phyloP scores from a whole-genome alignment of 2,113 vertebrate species.

The Ophiodon elongatus region DNA sequence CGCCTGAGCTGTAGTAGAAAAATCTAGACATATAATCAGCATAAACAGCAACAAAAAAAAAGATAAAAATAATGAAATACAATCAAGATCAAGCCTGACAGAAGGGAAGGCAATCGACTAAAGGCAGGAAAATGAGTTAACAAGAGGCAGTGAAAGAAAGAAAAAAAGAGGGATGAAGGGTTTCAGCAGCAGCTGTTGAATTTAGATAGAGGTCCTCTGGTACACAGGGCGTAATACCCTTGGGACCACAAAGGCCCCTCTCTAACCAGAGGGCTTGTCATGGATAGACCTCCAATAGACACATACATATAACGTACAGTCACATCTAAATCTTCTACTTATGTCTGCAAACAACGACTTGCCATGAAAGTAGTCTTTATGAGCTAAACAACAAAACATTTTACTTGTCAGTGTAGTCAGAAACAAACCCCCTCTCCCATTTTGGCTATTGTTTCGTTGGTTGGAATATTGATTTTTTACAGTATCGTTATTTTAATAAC shows the following conservation, averaged over 20 bases:
- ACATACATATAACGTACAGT: background rate
- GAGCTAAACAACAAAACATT: background rate
- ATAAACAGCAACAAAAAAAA: background rate
- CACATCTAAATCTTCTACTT: background rate
- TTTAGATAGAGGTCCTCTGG: conserved; percentile 45
- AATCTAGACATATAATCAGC: conserved; percentile 5
- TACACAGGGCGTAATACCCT: conserved; percentile 1
- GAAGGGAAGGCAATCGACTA: background rate
- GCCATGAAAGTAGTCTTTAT: too few relatives aligned
- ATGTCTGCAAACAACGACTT: background rate
- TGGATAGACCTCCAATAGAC: background rate
- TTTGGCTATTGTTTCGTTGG: background rate
- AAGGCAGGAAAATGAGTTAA: conserved; percentile 15
- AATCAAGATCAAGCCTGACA: background rate
- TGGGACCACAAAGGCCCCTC: conserved; percentile 18
- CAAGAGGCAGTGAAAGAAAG: conserved; percentile 2
- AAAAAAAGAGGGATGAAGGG: background rate
- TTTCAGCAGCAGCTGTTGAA: conserved; percentile 40
- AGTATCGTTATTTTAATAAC: background rate
- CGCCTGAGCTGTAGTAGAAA: background rate
- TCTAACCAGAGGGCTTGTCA: background rate
- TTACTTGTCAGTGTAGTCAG: background rate
- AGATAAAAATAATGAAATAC: background rate
- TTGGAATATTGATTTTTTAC: background rate
- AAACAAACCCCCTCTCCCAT: background rate